Base-by-base conservation (phyloP, 2,797 vertebrate genomes). In the Esox lucius region DNA sequence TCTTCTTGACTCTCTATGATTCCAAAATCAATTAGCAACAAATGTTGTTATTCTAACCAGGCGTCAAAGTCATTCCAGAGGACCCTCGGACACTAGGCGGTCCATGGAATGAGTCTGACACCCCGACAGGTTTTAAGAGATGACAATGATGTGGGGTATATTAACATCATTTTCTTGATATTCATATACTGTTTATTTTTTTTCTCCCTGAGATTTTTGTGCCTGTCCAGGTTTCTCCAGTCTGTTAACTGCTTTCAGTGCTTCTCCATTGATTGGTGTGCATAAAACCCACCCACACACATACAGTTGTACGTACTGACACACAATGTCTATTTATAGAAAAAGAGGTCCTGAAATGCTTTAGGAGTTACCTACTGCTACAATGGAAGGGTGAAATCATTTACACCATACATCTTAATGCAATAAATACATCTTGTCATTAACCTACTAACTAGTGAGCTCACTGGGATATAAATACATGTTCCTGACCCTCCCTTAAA, bases 121-220 rank as follows among this genome's bases (percentile, higher is more conserved):
- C 35, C 35, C 35, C 7, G 5, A 39, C 35, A 39, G 4, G 59
- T 15, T 53, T 35, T 73, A 48, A 78, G 31, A 82, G 26, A n/a
- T 75, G 66, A 81, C 56, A 81, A 78, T 75, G 72, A 80, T 65
- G 75, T 53, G 68, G 56, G 76, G 67, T 16, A 79, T 56, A 35
- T 83, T 72, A 76, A 78, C 78, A 73, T 78, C 75, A 72, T 78
- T 73, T 78, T 83, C 42, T 51, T 51, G 26, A 28, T 70, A 68
- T 39, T 66, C 78, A 75, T 74, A 46, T 46, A 46, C 42, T 46
- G 42, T 77, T 80, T 33, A 2, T 19, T 4, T 31, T 4, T 31
- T 67, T 83, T 87, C 75, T 92, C 86, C 91, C 91, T 92, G 91
- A 92, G 91, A 88, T 90, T 82, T 77, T 81, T 76, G 69, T 83